Conservation (phyloP, 92 coral and sea anemone genomes). For the Heliopora coerulea region DNA sequence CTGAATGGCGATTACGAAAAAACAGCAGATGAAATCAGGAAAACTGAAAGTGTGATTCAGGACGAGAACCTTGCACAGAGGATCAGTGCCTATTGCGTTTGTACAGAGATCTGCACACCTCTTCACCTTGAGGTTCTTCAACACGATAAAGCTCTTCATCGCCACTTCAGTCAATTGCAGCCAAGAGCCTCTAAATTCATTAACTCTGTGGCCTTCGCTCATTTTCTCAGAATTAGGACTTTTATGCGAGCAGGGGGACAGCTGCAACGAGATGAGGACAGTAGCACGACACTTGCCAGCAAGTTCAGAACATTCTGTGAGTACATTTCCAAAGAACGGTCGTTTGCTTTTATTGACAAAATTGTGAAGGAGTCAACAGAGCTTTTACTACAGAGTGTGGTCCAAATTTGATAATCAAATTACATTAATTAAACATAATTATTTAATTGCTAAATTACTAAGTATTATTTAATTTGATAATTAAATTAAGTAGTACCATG, state of each 20-base stretch:
- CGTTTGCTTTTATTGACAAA: constrained; percentile 15
- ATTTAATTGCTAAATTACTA: too few relatives aligned
- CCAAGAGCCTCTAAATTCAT: constrained; percentile 19
- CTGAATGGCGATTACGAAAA: constrained; percentile 1
- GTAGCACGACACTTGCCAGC: neutral
- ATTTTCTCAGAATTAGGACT: constrained; percentile 14
- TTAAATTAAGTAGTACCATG: too few relatives aligned
- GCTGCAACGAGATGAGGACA: neutral
- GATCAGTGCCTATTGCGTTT: constrained; percentile 29
- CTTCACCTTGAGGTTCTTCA: constrained; percentile 18
- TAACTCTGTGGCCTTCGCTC: constrained; percentile 34
- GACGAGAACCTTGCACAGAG: constrained; percentile 7
- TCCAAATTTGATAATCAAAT: too few relatives aligned
- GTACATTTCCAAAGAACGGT: neutral
- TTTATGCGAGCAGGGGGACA: neutral
- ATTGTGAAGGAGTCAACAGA: neutral
- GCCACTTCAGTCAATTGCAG: neutral
- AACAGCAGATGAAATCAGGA: constrained; percentile 13
- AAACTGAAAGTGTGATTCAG: neutral
- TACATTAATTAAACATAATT: too few relatives aligned
- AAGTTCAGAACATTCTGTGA: constrained; percentile 15
- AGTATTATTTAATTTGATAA: too few relatives aligned
- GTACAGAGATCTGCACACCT: constrained; percentile 29
- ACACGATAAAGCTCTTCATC: constrained; percentile 22
- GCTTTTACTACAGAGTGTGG: constrained; percentile 13